Percentiles rank a stretch among this genome's conserved stretches.
These are phyloP conservation scores for Ammodytes dubius DNA, from an alignment of 2,113 vertebrate genomes.

Conservation along the genomic window DNA sequence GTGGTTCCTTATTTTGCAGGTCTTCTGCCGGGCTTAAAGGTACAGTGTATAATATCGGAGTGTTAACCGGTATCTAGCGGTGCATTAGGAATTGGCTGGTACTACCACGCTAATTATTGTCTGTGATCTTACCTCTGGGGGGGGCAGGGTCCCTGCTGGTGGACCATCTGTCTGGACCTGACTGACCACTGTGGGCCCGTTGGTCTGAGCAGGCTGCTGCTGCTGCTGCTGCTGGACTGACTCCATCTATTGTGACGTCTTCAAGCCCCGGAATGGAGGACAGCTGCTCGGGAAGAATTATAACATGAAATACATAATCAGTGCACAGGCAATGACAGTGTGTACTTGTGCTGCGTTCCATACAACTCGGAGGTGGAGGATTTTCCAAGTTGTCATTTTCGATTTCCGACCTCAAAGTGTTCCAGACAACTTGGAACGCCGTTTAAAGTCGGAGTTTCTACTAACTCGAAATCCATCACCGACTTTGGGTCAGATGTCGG, in stretches of 20 bases:
- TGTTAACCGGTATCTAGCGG: no score
- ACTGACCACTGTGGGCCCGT: conserved; percentile 74
- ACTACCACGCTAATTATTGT: not conserved
- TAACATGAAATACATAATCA: not conserved
- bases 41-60: not conserved
- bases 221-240: conserved; percentile 58
- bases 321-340: not conserved
- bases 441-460: no score
- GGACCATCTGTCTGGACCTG: conserved; percentile 49
- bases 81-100: not conserved
- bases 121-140: conserved; percentile 67
- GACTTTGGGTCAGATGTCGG: no score
- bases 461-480: no score
- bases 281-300: conserved; percentile 82
- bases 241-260: conserved; percentile 90
- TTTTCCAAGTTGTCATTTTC: no score
- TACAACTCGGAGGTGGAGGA: no score
- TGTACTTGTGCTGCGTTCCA: not conserved
- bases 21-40: no score
- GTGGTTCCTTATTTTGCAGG: not conserved
- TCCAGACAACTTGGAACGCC: no score
- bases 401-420: no score
- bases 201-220: conserved; percentile 77
- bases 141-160: conserved; percentile 27
- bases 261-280: conserved; percentile 97